Evolutionary conservation across 1,140 invertebrate genomes (phyloP), one percentile per base, ranked within the genome.

Genomic region (Leptestheria dahalacensis): DNA sequence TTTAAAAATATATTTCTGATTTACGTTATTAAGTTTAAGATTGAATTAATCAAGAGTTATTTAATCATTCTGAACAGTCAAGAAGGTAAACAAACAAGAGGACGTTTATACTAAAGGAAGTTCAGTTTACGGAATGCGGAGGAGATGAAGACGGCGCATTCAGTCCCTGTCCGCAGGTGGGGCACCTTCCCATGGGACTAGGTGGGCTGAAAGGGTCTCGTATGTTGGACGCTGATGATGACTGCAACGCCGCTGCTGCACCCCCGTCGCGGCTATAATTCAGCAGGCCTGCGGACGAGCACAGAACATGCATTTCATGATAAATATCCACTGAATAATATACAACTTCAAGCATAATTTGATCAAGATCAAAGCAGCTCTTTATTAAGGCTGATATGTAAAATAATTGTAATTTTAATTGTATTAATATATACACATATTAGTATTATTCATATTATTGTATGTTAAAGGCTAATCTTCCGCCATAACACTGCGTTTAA

Each of bases 171-270:
- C 84, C 84, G 69, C 82, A 88, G 64, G 79, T 79, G 69, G 81
- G 84, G 74, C 79, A 90, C 66, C 84, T 80, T 72, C 80, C 83
- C 69, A 83, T 79, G 63, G 77, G 80, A 69, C 73, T 75, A 41
- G 75, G 77, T 23, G 82, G 79, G 71, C 73, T 76, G 65, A 74
- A 74, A 21, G 69, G 66, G 57, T 70, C 67, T 55, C 78, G 73
- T 60, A 77, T 75, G 68, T 73, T 67, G 53, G 73, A 68, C 63
- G 74, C 64, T 60, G 75, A 23, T 55, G 47, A 20, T 10, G 28
- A 55, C 15, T 24, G 24, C 33, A 33, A 20, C 0, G 24, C 33
- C 12, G 53, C 20, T 20, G 33, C 26, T 29, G 25, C 53, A 15
- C 21, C 26, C 21, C 53, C 53, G 15, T 55, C 53, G 15, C 53